Evolutionary conservation across 1,140 invertebrate species (phyloP).

Genomic region (Drosophila neocordata): DNA sequence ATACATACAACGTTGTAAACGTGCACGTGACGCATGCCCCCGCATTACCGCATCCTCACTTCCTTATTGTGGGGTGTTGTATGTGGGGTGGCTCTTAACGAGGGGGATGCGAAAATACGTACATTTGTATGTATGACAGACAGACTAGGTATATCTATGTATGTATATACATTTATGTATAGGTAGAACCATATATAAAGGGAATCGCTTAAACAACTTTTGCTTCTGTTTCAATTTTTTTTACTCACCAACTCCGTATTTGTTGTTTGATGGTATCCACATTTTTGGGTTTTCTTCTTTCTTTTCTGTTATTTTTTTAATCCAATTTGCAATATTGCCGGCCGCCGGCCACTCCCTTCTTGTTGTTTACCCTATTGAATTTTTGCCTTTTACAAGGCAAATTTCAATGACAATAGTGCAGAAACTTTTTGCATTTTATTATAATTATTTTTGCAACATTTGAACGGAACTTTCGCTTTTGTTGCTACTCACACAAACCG

Average conservation of each 20-base stretch:
- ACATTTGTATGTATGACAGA: neutral
- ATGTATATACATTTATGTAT: neutral
- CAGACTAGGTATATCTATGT: neutral
- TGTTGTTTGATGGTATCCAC: conserved; percentile 82
- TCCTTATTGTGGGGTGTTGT: conserved; percentile 9
- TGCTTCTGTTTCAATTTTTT: neutral
- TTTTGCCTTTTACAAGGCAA: conserved; percentile 25
- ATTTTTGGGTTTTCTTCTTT: conserved; percentile 47
- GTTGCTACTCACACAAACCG: conserved; percentile 38
- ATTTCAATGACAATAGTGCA: conserved; percentile 45
- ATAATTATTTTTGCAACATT: conserved; percentile 51
- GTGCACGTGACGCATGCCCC: conserved; percentile 67
- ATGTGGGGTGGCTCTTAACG: neutral
- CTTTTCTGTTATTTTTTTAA: conserved; percentile 12
- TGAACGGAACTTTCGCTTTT: conserved; percentile 63
- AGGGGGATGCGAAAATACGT: neutral
- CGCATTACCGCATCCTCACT: neutral
- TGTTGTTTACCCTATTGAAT: conserved; percentile 11
- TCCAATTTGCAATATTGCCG: conserved; percentile 7
- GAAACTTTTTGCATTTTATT: conserved; percentile 49
- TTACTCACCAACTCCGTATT: conserved; percentile 81
- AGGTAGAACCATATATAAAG: no score
- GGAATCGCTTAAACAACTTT: conserved; percentile 25
- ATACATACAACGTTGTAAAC: conserved; percentile 26
- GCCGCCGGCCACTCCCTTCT: conserved; percentile 42